Percentiles rank a stretch among this genome's conserved stretches.
These are phyloP conservation scores for Neosalanx taihuensis DNA, from an alignment of 2,797 vertebrate genomes.

Conservation along the genomic window DNA sequence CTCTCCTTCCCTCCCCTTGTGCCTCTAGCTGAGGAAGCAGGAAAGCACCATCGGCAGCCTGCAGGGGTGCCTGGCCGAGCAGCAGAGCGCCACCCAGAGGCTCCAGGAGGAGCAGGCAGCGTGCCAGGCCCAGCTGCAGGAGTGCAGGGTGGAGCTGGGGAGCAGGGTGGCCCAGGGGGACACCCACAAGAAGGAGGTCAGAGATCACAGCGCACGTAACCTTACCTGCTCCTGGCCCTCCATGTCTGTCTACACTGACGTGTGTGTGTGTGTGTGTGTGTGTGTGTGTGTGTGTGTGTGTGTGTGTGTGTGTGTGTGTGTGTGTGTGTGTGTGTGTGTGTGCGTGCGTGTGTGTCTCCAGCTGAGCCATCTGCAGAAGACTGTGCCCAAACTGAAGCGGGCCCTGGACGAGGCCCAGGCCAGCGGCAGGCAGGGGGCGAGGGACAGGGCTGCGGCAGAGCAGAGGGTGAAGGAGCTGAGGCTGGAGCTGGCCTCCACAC, in stretches of 20 bases:
- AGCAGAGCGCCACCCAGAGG: constrained; percentile 48
- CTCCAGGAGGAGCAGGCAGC: constrained; percentile 28
- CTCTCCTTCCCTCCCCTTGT: constrained; percentile 5
- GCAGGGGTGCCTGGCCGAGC: constrained; percentile 41
- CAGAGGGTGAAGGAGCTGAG: constrained; percentile 50
- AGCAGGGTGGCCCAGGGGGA: constrained; percentile 33
- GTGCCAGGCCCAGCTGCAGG: constrained; percentile 29
- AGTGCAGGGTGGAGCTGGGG: constrained; percentile 31
- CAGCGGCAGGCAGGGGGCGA: constrained; percentile 27
- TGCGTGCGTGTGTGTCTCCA: constrained; percentile 9
- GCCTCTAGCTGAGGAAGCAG: constrained; percentile 41
- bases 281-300: constrained; percentile 8
- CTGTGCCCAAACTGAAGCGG: constrained; percentile 40
- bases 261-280: constrained; percentile 12
- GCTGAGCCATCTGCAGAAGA: constrained; percentile 44
- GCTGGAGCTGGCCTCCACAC: constrained; percentile 43
- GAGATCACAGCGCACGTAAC: not conserved
- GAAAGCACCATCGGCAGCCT: constrained; percentile 41
- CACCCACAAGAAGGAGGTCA: constrained; percentile 44
- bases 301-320: constrained; percentile 2
- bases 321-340: constrained; percentile 9
- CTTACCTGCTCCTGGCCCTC: not conserved
- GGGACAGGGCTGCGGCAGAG: constrained; percentile 37
- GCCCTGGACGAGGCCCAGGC: constrained; percentile 48
- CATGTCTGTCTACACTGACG: not conserved